phyloP scores from a whole-genome alignment of 2,113 vertebrate genomes.

The Trichechus manatus region DNA sequence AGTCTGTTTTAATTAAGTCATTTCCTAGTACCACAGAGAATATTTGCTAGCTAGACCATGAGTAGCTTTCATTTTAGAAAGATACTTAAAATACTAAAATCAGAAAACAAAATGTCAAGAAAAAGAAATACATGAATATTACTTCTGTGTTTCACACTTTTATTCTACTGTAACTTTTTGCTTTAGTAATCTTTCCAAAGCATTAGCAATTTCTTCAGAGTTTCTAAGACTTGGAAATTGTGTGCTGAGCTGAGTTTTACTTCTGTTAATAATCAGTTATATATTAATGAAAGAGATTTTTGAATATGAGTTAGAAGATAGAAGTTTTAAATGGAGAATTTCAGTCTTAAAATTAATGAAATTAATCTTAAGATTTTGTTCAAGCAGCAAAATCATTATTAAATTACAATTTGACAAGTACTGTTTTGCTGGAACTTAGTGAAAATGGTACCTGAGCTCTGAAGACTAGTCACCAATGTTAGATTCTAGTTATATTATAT shows the following conservation, averaged over 20 bases:
- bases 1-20: constrained; percentile 39
- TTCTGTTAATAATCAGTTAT: not conserved
- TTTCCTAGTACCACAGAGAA: not conserved
- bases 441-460: constrained; percentile 40
- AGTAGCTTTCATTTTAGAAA: constrained; percentile 62
- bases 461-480: not conserved
- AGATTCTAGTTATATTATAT: not conserved
- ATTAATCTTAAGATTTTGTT: constrained; percentile 55
- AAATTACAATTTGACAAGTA: constrained; percentile 17
- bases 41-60: constrained; percentile 12
- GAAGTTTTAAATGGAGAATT: constrained; percentile 53
- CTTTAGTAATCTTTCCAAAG: not conserved
- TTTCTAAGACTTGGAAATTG: constrained; percentile 43
- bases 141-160: not conserved
- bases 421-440: constrained; percentile 22
- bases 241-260: constrained; percentile 43
- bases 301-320: constrained; percentile 29
- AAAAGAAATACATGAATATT: not conserved
- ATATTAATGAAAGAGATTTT: constrained; percentile 43
- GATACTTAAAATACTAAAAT: constrained; percentile 48
- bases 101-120: constrained; percentile 7
- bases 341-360: constrained; percentile 49
- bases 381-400: constrained; percentile 38
- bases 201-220: not conserved
- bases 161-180: not conserved